Evolutionary conservation across 64 coral and sea anemone species (phyloP), one percentile per base, ranked within the genome.

Genomic region (Pocillopora verrucosa): DNA sequence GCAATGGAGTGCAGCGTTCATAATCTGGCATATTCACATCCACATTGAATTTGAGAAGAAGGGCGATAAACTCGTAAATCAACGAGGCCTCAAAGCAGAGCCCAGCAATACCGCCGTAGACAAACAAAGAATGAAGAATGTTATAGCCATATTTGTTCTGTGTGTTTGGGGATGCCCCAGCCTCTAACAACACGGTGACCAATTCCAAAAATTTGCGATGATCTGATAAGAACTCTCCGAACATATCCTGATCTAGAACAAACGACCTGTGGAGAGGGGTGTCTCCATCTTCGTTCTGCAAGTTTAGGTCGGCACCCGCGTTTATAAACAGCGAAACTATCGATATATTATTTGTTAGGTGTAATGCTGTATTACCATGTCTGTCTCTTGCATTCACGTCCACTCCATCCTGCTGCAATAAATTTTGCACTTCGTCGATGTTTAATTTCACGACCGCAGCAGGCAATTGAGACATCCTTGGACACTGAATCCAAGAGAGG

Each of bases 11-110:
- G 20, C 88, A 90, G 5, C 65, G 51, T 74, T 90, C 88, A 74
- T 38, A 90, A 82, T 90, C 88, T 70, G 10, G 9, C 61, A 82
- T 73, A n/a, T 75, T 82, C 78, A 81, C 88, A 90, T 90, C 72
- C 1, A 61, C 88, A 58, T 58, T 60, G 25, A 81, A 75, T 61
- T 20, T 24, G 19, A 90, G n/a, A 70, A 90, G 36, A 34, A 82
- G 25, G 12, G 26, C 13, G 5, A 90, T 74, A 19, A 82, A n/a
- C 13, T 61, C 77, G 16, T 74, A 2, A 16, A 75, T 82, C 12
- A 35, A 73, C 0, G 1, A 10, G 25, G 34, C 34, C 2, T 89
- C 88, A 17, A 80, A 51, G n/a, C 17, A 0, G 14, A 90, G 10
- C 15, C 88, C 88, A 74, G 78, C 68, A 36, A 59, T 82, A 61